Percentiles rank a stretch among this genome's conserved stretches.
Conservation (phyloP, 2,888 invertebrate species). For the Acleris holmiana region DNA sequence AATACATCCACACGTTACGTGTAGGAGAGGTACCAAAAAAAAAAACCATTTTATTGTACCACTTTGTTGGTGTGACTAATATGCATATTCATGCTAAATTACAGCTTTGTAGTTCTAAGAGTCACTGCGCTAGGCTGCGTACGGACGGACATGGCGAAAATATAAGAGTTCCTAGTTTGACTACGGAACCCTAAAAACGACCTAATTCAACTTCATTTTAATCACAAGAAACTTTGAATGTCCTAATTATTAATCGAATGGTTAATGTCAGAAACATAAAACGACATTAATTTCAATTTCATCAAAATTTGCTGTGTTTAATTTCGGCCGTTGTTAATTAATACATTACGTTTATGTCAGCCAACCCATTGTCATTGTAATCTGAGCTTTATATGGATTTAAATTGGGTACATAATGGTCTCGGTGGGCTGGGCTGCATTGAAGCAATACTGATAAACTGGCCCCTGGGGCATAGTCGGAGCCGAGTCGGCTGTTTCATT, state of each 20-base stretch:
- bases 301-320: constrained; percentile 31
- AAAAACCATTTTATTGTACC: too few species aligned
- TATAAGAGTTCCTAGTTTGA: too few species aligned
- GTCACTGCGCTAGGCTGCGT: too few species aligned
- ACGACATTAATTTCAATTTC: constrained; percentile 33
- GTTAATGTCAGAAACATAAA: constrained; percentile 3
- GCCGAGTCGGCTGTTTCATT: constrained; percentile 12
- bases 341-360: constrained; percentile 26
- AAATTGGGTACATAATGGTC: constrained; percentile 7
- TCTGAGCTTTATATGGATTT: constrained; percentile 13
- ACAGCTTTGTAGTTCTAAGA: too few species aligned
- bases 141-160: too few species aligned
- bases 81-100: too few species aligned
- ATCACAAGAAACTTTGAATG: too few species aligned
- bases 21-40: too few species aligned
- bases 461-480: constrained; percentile 6
- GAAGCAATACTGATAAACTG: constrained; percentile 6
- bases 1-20: too few species aligned
- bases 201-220: too few species aligned
- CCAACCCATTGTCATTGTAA: constrained; percentile 23
- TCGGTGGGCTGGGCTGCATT: constrained; percentile 7
- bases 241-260: background rate
- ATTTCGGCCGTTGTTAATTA: constrained; percentile 30
- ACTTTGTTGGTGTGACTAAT: too few species aligned
- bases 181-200: too few species aligned